Evolutionary conservation across 2,888 invertebrate genomes (phyloP).

Genomic region (Lobophora halterata): DNA sequence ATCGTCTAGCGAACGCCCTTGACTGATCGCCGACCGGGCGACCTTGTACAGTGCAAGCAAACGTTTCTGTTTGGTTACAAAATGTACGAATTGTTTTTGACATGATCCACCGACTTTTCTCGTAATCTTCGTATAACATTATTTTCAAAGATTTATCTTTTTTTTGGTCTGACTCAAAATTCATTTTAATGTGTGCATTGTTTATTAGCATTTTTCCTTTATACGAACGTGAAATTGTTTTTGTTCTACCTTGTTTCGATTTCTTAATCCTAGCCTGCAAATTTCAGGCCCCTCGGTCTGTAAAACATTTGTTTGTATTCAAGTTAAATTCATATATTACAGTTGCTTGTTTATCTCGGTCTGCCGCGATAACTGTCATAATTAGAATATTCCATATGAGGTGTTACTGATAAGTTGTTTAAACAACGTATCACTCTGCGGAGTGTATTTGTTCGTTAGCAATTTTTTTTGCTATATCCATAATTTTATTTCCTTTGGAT

Average conservation of each 20-base stretch:
- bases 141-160: neutral
- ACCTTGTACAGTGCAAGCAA: conserved; percentile 71
- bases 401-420: conserved; percentile 39
- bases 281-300: too few relatives aligned
- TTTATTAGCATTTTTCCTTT: too few relatives aligned
- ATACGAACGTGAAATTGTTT: too few relatives aligned
- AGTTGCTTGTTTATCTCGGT: conserved; percentile 19
- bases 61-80: conserved; percentile 69
- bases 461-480: conserved; percentile 38
- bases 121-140: neutral
- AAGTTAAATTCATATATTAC: conserved; percentile 22
- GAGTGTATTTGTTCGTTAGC: conserved; percentile 47
- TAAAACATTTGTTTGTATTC: too few relatives aligned
- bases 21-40: conserved; percentile 74
- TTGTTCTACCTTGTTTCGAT: too few relatives aligned
- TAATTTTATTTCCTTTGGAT: conserved; percentile 37
- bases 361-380: conserved; percentile 45
- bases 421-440: conserved; percentile 42
- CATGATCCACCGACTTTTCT: conserved; percentile 3
- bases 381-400: conserved; percentile 51
- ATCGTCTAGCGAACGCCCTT: conserved; percentile 73
- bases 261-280: too few relatives aligned
- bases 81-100: conserved; percentile 56
- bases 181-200: too few relatives aligned
- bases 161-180: neutral